phyloP scores from a whole-genome alignment of 2,888 invertebrate species.

The Drosophila incognita region DNA sequence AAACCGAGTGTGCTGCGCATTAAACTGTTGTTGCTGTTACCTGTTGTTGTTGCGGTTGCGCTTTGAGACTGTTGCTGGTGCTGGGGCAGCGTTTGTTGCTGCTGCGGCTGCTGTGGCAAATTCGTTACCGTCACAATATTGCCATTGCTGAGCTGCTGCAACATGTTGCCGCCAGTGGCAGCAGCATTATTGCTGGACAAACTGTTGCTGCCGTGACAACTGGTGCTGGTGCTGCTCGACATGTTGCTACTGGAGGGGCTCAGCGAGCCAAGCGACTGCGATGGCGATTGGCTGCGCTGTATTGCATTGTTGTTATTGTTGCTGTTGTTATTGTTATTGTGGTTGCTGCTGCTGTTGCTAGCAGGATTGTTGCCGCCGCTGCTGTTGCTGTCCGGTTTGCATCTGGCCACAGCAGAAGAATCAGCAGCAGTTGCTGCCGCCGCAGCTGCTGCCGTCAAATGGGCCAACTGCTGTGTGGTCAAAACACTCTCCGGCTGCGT shows the following conservation, averaged over 20 bases:
- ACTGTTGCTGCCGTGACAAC: conserved; percentile 76
- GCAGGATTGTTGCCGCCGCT: conserved; percentile 25
- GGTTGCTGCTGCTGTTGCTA: conserved; percentile 7
- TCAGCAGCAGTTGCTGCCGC: conserved; percentile 23
- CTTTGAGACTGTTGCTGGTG: conserved; percentile 57
- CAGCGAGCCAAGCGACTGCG: conserved; percentile 84
- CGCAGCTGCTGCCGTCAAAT: conserved; percentile 48
- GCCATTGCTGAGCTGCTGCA: conserved; percentile 71
- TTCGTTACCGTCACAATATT: conserved; percentile 71
- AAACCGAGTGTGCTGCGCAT: conserved; percentile 85
- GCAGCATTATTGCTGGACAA: conserved; percentile 60
- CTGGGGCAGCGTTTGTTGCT: conserved; percentile 31
- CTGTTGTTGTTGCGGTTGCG: conserved; percentile 73
- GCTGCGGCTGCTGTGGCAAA: conserved; percentile 63
- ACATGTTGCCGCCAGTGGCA: conserved; percentile 58
- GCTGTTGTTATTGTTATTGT: conserved; percentile 7
- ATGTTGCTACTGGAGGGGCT: conserved; percentile 85
- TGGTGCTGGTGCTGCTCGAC: conserved; percentile 84
- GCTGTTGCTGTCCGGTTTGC: conserved; percentile 30
- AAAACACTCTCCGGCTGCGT: conserved; percentile 82
- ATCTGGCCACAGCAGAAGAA: conserved; percentile 15
- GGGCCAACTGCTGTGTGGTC: conserved; percentile 76
- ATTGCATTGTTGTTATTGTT: conserved; percentile 54
- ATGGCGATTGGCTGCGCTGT: conserved; percentile 84
- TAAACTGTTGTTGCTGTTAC: conserved; percentile 84